A percentile compares a stretch with the other conserved stretches of the same genome.
Conservation (phyloP, 2,888 invertebrate genomes). For the Sminthurides aquaticus region DNA sequence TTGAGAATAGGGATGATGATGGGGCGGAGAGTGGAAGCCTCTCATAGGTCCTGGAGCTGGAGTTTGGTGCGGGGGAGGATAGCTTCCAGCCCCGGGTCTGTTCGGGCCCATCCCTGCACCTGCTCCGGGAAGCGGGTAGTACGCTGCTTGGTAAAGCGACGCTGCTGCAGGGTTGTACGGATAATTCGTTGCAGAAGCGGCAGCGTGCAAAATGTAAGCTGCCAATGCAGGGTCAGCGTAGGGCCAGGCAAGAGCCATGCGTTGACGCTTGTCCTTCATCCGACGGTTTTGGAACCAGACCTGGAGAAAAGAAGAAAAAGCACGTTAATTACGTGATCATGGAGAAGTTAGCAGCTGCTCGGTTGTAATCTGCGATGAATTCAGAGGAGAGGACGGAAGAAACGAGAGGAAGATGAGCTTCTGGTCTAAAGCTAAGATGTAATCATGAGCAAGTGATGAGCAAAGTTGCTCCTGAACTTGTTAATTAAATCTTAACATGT, state of each 20-base stretch:
- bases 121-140: constrained; percentile 44
- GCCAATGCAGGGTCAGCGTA: constrained; percentile 90
- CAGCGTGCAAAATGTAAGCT: constrained; percentile 83
- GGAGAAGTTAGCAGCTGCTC: too few species aligned
- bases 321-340: too few species aligned
- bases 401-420: neutral
- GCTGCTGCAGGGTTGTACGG: constrained; percentile 49
- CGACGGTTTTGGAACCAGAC: constrained; percentile 97
- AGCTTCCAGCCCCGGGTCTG: constrained; percentile 30
- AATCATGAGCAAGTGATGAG: neutral
- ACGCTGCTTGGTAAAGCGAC: constrained; percentile 41
- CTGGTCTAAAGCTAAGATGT: neutral
- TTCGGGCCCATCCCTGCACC: constrained; percentile 54
- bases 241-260: constrained; percentile 90
- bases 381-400: too few species aligned
- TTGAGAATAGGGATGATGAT: constrained; percentile 32
- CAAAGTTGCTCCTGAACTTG: constrained; percentile 22
- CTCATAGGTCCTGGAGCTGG: constrained; percentile 43
- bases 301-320: too few species aligned
- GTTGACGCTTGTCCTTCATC: constrained; percentile 95
- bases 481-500: constrained; percentile 44
- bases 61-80: constrained; percentile 43
- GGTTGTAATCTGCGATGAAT: too few species aligned
- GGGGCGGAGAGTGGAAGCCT: constrained; percentile 43
- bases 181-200: constrained; percentile 59